These are phyloP conservation scores for Sorex maritimensis DNA, from an alignment of 2,797 vertebrate genomes.

Conservation along the genomic window DNA sequence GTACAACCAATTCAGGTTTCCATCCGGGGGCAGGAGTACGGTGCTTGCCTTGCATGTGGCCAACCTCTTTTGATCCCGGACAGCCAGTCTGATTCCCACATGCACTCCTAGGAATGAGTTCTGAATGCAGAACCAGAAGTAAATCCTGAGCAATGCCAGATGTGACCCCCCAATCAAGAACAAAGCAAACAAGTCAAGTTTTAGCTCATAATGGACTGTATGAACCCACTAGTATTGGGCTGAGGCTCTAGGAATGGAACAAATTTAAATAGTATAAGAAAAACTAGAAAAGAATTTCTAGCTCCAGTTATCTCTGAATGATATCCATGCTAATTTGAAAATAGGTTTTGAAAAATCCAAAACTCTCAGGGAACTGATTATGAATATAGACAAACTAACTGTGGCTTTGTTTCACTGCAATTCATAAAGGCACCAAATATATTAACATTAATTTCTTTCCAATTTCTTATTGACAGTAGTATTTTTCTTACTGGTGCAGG, in stretches of 20 bases:
- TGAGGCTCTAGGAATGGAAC: neutral
- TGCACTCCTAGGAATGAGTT: no score
- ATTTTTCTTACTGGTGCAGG: neutral
- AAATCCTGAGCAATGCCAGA: no score
- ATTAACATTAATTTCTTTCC: neutral
- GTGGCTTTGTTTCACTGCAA: neutral
- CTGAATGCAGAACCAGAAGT: no score
- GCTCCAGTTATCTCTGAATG: neutral
- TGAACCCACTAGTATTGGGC: no score
- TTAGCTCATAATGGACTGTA: no score
- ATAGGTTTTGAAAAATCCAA: neutral
- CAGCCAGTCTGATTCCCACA: no score
- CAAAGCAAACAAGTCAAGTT: no score
- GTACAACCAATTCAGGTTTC: neutral
- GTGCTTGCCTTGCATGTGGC: no score
- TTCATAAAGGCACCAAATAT: neutral
- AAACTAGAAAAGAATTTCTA: neutral
- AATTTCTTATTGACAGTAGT: neutral
- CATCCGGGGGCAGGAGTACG: neutral
- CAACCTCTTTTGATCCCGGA: no score
- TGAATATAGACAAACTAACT: neutral
- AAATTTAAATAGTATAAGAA: neutral
- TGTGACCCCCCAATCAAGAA: no score
- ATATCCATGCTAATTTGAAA: neutral
- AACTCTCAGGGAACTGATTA: neutral